phyloP scores from a whole-genome alignment of 2,113 vertebrate species.

The Opisthocomus hoazin region DNA sequence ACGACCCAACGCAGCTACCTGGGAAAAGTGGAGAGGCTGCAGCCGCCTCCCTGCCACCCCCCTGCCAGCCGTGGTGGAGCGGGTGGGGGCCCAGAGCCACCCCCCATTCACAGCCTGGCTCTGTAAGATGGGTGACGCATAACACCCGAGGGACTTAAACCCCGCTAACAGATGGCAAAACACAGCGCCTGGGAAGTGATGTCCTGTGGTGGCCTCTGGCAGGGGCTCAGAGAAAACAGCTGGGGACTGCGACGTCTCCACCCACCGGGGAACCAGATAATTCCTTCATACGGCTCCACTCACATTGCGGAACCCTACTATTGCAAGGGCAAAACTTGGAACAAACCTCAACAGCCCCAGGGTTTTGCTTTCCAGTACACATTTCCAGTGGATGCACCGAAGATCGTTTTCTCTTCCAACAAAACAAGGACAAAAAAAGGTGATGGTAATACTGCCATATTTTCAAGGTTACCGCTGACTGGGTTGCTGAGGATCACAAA shows the following conservation, averaged over 20 bases:
- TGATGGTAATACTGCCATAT: fast-evolving
- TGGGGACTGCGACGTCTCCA: neutral
- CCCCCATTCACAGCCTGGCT: neutral
- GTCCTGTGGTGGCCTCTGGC: neutral
- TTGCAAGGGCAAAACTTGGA: neutral
- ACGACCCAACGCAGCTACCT: too few relatives aligned
- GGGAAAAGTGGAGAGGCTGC: neutral
- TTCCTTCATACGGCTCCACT: fast-evolving
- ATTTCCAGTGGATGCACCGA: neutral
- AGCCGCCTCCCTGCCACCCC: neutral
- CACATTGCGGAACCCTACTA: neutral
- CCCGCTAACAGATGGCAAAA: neutral
- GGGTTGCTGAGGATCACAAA: neutral
- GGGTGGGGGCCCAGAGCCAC: neutral
- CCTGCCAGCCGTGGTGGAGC: neutral
- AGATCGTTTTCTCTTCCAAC: neutral
- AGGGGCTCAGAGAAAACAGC: neutral
- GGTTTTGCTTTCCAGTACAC: neutral
- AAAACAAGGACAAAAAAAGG: neutral
- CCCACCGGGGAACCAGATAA: neutral
- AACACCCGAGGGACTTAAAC: neutral
- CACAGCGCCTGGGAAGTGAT: neutral
- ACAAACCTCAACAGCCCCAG: neutral
- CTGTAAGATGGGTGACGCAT: neutral
- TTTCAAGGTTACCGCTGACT: neutral